Percentiles rank a stretch among this genome's conserved stretches.
Conservation (phyloP, 2,113 vertebrate genomes). For the Chloropsis cyanopogon region DNA sequence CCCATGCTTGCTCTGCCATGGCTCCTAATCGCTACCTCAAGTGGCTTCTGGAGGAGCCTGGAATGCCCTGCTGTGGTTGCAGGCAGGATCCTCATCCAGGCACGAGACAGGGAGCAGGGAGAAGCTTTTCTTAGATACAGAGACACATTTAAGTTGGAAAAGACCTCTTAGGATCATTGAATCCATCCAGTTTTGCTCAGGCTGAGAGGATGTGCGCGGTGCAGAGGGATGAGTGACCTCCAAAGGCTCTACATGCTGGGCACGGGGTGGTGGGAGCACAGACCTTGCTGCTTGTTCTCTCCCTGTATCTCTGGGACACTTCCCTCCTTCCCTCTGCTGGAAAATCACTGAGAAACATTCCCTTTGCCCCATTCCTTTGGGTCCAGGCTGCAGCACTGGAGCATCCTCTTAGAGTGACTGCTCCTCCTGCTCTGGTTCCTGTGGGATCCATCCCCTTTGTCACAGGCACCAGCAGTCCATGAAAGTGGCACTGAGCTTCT, state of each 20-base stretch:
- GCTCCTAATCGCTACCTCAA: background rate
- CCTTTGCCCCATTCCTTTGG: background rate
- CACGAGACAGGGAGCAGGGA: background rate
- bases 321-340: background rate
- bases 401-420: background rate
- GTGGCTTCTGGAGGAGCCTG: background rate
- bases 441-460: rapidly evolving
- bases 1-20: rapidly evolving
- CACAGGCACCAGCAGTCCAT: background rate
- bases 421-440: background rate
- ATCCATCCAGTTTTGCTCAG: background rate
- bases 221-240: background rate
- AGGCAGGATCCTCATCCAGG: background rate
- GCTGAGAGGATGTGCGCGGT: rapidly evolving
- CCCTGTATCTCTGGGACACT: rapidly evolving
- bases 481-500: background rate
- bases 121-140: background rate
- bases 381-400: background rate
- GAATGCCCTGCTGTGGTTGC: background rate
- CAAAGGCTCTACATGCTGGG: rapidly evolving
- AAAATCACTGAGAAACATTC: background rate
- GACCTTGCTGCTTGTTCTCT: background rate
- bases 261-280: background rate
- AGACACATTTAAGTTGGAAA: background rate
- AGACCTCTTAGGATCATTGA: background rate